Evolutionary conservation across 1,140 invertebrate species (phyloP).

Genomic region (Harpegnathos saltator): DNA sequence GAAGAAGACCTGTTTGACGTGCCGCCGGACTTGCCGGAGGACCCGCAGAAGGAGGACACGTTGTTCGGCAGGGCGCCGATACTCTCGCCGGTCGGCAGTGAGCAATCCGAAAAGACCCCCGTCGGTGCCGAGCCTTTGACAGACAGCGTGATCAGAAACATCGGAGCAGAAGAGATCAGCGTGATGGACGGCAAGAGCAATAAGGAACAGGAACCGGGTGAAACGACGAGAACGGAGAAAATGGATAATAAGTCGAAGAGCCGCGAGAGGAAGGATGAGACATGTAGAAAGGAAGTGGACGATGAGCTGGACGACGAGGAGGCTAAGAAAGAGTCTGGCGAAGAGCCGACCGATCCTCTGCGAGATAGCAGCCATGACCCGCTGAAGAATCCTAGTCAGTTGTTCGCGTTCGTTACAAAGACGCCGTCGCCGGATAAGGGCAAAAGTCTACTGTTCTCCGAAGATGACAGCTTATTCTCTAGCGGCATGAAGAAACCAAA

Average conservation of each 20-base stretch:
- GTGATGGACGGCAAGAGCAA: not conserved
- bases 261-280: conserved; percentile 5
- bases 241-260: not conserved
- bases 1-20: conserved; percentile 86
- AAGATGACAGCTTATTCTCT: conserved; percentile 82
- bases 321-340: conserved; percentile 4
- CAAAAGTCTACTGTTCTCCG: conserved; percentile 75
- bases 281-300: not conserved
- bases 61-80: conserved; percentile 83
- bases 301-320: conserved; percentile 23
- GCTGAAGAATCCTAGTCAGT: conserved; percentile 82
- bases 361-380: conserved; percentile 80
- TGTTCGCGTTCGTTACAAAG: conserved; percentile 84
- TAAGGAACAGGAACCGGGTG: not conserved
- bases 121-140: conserved; percentile 20
- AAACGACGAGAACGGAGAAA: not conserved
- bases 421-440: conserved; percentile 83
- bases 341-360: conserved; percentile 78
- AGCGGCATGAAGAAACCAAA: conserved; percentile 61
- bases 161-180: not conserved
- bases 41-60: conserved; percentile 82
- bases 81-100: conserved; percentile 78
- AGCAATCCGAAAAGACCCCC: conserved; percentile 32
- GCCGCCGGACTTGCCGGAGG: conserved; percentile 84
- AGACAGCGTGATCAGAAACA: conserved; percentile 44